Evolutionary conservation across 2,888 invertebrate genomes (phyloP), one percentile per base, ranked within the genome.

Genomic region (Drosophila parthenogenetica): DNA sequence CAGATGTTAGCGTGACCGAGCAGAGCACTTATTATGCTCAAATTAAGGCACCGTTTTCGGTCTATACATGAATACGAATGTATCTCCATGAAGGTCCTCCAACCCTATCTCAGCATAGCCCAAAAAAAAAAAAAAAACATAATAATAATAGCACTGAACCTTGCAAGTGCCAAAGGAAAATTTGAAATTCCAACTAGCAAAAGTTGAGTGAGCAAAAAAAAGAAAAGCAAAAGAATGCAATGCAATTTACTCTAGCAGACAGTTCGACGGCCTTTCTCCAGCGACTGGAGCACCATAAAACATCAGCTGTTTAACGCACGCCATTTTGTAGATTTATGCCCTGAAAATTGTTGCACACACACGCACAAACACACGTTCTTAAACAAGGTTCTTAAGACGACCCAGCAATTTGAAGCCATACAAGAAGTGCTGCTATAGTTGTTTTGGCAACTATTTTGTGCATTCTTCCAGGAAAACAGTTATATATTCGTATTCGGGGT

Each of bases 1-100:
- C 78, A 81, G 75, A 74, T 61, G 79, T 63, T 81, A 73, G 53
- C 69, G 72, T 81, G 80, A 50, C 74, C 77, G 72, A 72, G 61
- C 83, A 68, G 51, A 63, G 71, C 80, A 79, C 88, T 82, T 88
- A 85, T 85, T 88, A 88, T 83, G 81, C 88, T 73, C 75, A 83
- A 85, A 85, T 85, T 85, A 88, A 83, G 77, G 79, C 57, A 61
- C 67, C 69, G 54, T 73, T 78, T 69, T 72, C 35, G 57, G 68
- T 59, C 49, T 60, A 60, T 50, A 64, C 17, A 75, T 77, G 72
- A 73, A 76, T 79, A 70, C 65, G 63, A 76, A 69, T 63, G 64
- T 54, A 43, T 54, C 46, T 43, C 55, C 49, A 49, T 57, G 66
- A 71, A 71, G 63, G 67, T 55, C 51, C 72, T 32, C 49, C 45